Conservation (phyloP, 2,113 vertebrate species). For the Corythoichthys intestinalis region DNA sequence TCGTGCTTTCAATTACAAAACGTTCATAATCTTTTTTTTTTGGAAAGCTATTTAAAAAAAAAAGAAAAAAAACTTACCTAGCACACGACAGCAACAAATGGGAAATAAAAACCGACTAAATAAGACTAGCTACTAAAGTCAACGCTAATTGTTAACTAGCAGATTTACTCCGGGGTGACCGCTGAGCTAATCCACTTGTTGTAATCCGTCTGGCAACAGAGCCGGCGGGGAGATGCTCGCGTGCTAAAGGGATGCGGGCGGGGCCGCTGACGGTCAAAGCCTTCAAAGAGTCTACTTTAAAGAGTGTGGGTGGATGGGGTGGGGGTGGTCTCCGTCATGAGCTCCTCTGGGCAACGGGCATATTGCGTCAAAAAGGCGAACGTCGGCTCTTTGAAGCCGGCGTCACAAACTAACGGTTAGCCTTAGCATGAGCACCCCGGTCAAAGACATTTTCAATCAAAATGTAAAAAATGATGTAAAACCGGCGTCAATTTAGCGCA, state of each 20-base stretch:
- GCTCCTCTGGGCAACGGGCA: background rate
- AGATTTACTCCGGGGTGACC: slow-evolving; percentile 1
- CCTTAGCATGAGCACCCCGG: background rate
- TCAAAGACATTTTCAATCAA: background rate
- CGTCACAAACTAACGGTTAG: background rate
- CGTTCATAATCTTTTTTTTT: no score
- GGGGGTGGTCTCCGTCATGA: background rate
- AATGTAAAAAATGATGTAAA: no score
- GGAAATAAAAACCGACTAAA: background rate
- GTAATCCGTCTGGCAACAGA: background rate
- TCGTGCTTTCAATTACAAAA: no score
- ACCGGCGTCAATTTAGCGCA: no score
- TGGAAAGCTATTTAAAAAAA: no score
- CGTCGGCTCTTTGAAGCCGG: background rate
- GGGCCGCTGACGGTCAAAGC: background rate
- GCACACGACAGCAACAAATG: background rate
- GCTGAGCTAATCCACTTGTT: background rate
- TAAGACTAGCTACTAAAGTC: background rate
- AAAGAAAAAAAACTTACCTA: background rate
- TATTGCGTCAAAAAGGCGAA: background rate
- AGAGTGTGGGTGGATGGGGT: background rate
- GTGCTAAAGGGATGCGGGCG: background rate
- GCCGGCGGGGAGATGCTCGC: background rate
- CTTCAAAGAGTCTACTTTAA: background rate
- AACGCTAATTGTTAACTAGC: background rate